phyloP scores from a whole-genome alignment of 2,113 vertebrate species.

The Lepidothrix coronata region DNA sequence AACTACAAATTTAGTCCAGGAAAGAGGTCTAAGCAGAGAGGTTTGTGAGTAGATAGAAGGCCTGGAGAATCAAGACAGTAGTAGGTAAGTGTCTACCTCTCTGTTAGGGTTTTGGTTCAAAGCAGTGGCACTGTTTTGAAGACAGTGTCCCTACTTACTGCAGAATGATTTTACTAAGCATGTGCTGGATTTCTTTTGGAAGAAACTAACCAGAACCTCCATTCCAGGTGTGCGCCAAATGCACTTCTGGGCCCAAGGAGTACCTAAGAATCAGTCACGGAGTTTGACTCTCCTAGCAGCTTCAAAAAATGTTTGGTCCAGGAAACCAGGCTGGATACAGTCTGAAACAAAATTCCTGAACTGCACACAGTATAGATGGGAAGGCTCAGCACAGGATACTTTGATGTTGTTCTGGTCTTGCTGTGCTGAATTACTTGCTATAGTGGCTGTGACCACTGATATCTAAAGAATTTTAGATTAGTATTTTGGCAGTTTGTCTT shows the following conservation, averaged over 20 bases:
- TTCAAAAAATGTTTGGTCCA: not conserved
- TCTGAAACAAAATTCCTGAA: not conserved
- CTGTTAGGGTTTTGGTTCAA: not conserved
- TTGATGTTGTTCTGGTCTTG: conserved; percentile 9
- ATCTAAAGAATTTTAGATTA: conserved; percentile 31
- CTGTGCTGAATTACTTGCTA: not conserved
- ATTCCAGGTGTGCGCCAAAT: not conserved
- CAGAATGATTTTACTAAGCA: not conserved
- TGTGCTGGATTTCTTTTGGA: not conserved
- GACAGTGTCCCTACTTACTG: not conserved
- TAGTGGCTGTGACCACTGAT: conserved; percentile 6
- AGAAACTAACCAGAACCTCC: not conserved
- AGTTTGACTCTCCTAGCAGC: not conserved
- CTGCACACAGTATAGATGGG: not conserved
- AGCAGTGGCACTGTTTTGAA: not conserved
- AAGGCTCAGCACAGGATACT: not conserved
- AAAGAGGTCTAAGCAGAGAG: not conserved
- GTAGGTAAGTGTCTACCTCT: not conserved
- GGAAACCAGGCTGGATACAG: not conserved
- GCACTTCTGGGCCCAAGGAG: not conserved
- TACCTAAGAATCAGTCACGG: not conserved
- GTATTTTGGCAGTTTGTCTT: not conserved
- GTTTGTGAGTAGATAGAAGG: not conserved
- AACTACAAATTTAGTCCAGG: not conserved
- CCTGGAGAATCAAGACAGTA: not conserved